Conservation (phyloP, 92 coral and sea anemone genomes). For the Paragorgia papillata region DNA sequence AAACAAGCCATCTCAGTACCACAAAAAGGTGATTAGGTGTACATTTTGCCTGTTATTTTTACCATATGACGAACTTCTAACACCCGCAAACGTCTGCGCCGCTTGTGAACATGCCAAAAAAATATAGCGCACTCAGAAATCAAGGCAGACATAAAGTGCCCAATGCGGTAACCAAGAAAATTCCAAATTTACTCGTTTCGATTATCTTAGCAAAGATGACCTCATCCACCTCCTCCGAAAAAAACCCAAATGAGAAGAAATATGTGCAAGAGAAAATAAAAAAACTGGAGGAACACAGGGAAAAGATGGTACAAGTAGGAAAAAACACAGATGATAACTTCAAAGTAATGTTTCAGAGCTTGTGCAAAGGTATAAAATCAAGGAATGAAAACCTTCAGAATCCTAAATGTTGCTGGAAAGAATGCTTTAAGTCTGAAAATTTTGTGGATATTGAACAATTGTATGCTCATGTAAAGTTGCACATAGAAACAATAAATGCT, state of each 20-base stretch:
- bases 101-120: too few relatives aligned
- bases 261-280: constrained; percentile 48
- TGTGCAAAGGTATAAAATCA: constrained; percentile 24
- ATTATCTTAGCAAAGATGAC: constrained; percentile 43
- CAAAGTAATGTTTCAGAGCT: constrained; percentile 26
- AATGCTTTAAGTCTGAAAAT: constrained; percentile 14
- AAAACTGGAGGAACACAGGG: constrained; percentile 46
- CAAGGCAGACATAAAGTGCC: too few relatives aligned
- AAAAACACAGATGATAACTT: constrained; percentile 43
- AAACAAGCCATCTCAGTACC: background rate
- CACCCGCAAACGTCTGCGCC: constrained; percentile 46
- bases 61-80: background rate
- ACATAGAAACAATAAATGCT: constrained; percentile 1
- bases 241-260: constrained; percentile 47
- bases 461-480: constrained; percentile 42
- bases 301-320: constrained; percentile 51
- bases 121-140: too few relatives aligned
- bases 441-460: constrained; percentile 47
- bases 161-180: constrained; percentile 29
- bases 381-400: constrained; percentile 41
- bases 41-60: background rate
- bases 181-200: constrained; percentile 55
- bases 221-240: too few relatives aligned
- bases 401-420: constrained; percentile 44
- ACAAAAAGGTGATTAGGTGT: background rate